Evolutionary conservation across 2,113 vertebrate genomes (phyloP).

Genomic region (Centropus bengalensis): DNA sequence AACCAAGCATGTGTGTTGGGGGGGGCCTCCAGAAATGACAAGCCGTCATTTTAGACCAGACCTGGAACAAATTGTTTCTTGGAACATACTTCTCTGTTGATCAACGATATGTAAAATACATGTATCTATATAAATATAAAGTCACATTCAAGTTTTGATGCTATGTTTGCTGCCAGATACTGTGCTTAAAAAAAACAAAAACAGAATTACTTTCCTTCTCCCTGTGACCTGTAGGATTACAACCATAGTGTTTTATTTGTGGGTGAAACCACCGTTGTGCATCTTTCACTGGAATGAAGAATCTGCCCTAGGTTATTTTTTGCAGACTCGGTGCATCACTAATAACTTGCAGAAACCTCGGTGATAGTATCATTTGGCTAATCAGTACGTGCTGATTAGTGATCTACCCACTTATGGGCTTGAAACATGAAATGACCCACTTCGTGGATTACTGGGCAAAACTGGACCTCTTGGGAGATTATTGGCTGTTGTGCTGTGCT

Average conservation of each 20-base stretch:
- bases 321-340: conserved; percentile 76
- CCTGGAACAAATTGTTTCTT: conserved; percentile 78
- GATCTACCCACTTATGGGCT: neutral
- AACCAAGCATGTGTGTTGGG: conserved; percentile 35
- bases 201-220: conserved; percentile 46
- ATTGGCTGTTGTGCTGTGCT: conserved; percentile 39
- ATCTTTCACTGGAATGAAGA: conserved; percentile 76
- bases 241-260: conserved; percentile 72
- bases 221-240: conserved; percentile 71
- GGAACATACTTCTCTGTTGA: conserved; percentile 68
- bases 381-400: conserved; percentile 14
- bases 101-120: conserved; percentile 77
- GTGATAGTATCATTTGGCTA: neutral
- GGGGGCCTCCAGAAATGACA: conserved; percentile 66
- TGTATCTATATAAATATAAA: conserved; percentile 77
- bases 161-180: conserved; percentile 73
- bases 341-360: conserved; percentile 18
- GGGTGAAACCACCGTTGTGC: conserved; percentile 56
- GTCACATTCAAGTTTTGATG: conserved; percentile 67
- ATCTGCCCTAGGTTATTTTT: conserved; percentile 74
- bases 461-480: conserved; percentile 58
- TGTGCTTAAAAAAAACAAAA: conserved; percentile 68
- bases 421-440: neutral
- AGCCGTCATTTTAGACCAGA: conserved; percentile 58
- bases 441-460: conserved; percentile 55